Conservation (phyloP, 2,888 invertebrate species). For the Pocota personata region DNA sequence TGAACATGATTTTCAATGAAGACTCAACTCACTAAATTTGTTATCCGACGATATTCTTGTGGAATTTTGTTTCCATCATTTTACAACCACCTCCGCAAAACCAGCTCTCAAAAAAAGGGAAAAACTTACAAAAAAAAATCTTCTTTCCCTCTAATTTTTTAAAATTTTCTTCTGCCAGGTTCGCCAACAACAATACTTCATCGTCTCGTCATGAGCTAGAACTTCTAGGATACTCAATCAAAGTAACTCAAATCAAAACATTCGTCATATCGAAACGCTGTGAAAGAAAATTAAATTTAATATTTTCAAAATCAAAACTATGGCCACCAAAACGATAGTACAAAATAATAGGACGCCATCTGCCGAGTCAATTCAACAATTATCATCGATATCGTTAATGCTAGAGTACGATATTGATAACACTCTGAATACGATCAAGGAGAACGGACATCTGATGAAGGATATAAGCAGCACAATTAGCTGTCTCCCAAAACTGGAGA, state of each 20-base stretch:
- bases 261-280: constrained; percentile 67
- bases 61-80: not conserved
- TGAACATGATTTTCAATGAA: not conserved
- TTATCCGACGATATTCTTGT: not conserved
- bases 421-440: constrained; percentile 81
- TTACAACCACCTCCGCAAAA: not conserved
- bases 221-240: not conserved
- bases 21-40: not conserved
- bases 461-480: constrained; percentile 40
- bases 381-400: constrained; percentile 81
- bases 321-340: constrained; percentile 72
- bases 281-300: constrained; percentile 33
- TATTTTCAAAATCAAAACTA: constrained; percentile 44
- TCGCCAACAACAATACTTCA: not conserved
- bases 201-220: constrained; percentile 25
- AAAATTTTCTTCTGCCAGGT: constrained; percentile 34
- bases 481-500: constrained; percentile 57
- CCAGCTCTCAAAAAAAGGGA: constrained; percentile 39
- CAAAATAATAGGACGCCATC: constrained; percentile 64
- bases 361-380: constrained; percentile 74
- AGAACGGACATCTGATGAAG: constrained; percentile 77
- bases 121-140: not conserved
- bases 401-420: constrained; percentile 82
- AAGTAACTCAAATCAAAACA: constrained; percentile 63
- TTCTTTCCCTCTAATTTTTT: not conserved